Percentiles rank a stretch among this genome's conserved stretches.
Conservation (phyloP, 2,888 invertebrate genomes). For the Hydroisotoma schaefferi region DNA sequence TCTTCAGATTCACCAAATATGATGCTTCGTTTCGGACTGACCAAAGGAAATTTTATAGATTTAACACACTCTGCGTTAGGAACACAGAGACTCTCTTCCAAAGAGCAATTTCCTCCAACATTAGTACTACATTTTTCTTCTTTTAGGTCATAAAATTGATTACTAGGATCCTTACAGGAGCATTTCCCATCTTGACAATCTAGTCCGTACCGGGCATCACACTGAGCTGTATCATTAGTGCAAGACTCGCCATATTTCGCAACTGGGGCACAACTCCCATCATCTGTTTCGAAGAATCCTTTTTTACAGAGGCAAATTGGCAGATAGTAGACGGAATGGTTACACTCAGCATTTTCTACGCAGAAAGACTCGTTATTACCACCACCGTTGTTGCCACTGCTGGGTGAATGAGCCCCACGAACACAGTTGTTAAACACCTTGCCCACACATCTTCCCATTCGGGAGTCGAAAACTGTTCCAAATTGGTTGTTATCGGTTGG, state of each 20-base stretch:
- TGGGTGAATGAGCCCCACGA: background rate
- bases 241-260: conserved; percentile 30
- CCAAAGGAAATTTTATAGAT: conserved; percentile 15
- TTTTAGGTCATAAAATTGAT: conserved; percentile 26
- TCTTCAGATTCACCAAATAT: background rate
- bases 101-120: conserved; percentile 26
- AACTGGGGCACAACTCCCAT: conserved; percentile 22
- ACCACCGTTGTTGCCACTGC: conserved; percentile 1
- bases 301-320: conserved; percentile 29
- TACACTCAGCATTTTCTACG: conserved; percentile 28
- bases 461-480: conserved; percentile 29
- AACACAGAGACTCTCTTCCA: conserved; percentile 25
- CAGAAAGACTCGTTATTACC: conserved; percentile 26
- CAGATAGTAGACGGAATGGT: conserved; percentile 21
- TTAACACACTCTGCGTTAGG: conserved; percentile 25
- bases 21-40: conserved; percentile 1
- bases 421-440: conserved; percentile 37
- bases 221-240: conserved; percentile 13
- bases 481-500: conserved; percentile 28
- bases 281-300: conserved; percentile 25
- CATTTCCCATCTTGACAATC: conserved; percentile 23
- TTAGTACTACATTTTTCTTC: conserved; percentile 23
- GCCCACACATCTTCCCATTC: conserved; percentile 28
- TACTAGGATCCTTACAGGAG: conserved; percentile 22
- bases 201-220: conserved; percentile 27